Percentiles rank a stretch among this genome's conserved stretches.
Evolutionary conservation across 1,140 invertebrate genomes (phyloP).

Genomic region (Ditylenchus dipsaci): DNA sequence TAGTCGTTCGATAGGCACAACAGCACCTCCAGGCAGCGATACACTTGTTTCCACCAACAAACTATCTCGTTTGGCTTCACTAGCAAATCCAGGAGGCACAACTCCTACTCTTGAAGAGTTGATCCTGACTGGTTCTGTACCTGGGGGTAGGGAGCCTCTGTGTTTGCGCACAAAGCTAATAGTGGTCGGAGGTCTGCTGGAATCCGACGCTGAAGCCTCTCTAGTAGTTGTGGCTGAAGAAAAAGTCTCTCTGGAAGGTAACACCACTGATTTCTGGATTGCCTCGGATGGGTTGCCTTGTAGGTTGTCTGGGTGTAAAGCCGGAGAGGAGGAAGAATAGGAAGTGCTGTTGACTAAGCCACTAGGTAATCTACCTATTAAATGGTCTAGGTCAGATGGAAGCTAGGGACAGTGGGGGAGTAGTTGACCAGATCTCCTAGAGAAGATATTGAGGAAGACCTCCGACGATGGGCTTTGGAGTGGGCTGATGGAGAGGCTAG

Average conservation of each 20-base stretch:
- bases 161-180: not conserved
- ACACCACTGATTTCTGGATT: not conserved
- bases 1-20: too few relatives aligned
- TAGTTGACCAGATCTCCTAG: not conserved
- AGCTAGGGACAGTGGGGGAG: too few relatives aligned
- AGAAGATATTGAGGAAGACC: not conserved
- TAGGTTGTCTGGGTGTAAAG: not conserved
- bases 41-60: too few relatives aligned
- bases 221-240: not conserved
- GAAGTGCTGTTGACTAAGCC: not conserved
- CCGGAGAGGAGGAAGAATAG: not conserved
- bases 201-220: not conserved
- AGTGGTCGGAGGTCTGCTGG: not conserved
- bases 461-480: not conserved
- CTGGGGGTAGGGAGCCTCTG: not conserved
- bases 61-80: too few relatives aligned
- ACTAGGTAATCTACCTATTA: not conserved
- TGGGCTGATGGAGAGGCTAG: not conserved
- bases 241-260: not conserved
- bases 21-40: too few relatives aligned
- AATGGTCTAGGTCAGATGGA: not conserved
- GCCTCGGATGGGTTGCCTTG: not conserved
- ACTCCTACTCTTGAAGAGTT: too few relatives aligned
- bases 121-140: not conserved
- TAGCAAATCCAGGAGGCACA: too few relatives aligned